These are phyloP conservation scores for Chaetorhynchus papuensis DNA, from an alignment of 2,113 vertebrate species.

Conservation along the genomic window DNA sequence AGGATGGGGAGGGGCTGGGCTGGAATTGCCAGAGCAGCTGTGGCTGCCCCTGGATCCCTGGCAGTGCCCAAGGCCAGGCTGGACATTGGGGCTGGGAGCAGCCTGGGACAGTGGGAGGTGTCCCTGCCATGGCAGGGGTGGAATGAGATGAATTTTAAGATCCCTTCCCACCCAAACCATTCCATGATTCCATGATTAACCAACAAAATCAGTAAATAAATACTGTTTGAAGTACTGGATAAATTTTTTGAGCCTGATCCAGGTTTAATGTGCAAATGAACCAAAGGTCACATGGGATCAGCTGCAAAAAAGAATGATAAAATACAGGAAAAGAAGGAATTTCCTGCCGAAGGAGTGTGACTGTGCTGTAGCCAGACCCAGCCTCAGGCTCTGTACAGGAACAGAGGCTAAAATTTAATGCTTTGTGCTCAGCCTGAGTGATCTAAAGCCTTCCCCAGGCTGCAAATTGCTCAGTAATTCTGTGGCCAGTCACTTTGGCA, in stretches of 20 bases:
- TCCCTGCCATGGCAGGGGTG: not conserved
- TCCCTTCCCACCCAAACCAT: not conserved
- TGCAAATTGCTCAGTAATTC: not conserved
- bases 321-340: not conserved
- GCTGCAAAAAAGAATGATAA: not conserved
- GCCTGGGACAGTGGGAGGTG: not conserved
- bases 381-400: not conserved
- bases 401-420: not conserved
- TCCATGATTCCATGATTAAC: not conserved
- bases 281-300: not conserved
- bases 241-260: not conserved
- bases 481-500: not conserved
- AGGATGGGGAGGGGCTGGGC: not conserved
- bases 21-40: not conserved
- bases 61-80: not conserved
- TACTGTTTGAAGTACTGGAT: not conserved
- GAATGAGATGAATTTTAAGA: rapidly evolving
- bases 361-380: not conserved
- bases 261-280: not conserved
- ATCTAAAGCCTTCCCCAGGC: not conserved
- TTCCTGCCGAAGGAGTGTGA: not conserved
- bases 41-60: not conserved
- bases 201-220: not conserved
- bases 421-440: not conserved
- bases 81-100: not conserved